A percentile compares a stretch with the other conserved stretches of the same genome.
Conservation (phyloP, 2,888 invertebrate genomes). For the Tribolium freemani region DNA sequence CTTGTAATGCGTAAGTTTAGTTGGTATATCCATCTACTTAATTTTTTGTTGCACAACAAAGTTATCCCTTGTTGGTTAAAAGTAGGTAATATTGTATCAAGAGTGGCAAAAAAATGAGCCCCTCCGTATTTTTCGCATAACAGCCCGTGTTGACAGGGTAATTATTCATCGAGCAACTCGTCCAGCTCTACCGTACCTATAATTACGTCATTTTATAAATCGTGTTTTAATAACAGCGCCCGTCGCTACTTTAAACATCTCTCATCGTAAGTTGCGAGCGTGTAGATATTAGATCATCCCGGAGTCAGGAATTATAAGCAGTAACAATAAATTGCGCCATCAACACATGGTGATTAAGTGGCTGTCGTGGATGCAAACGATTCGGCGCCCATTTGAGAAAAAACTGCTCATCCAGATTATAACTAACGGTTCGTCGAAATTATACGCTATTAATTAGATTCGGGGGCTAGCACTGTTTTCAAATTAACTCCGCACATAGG, state of each 20-base stretch:
- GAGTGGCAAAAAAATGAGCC: not conserved
- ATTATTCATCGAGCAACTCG: constrained; percentile 37
- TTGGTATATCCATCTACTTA: not conserved
- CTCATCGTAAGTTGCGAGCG: constrained; percentile 28
- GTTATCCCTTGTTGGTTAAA: not conserved
- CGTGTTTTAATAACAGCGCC: constrained; percentile 41
- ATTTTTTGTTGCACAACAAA: not conserved
- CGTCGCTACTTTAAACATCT: constrained; percentile 42
- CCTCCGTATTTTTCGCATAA: constrained; percentile 32
- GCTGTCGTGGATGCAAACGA: constrained; percentile 32
- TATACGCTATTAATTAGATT: constrained; percentile 51
- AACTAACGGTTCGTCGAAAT: constrained; percentile 44
- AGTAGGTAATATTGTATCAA: not conserved
- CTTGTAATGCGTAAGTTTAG: not conserved
- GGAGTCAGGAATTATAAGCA: constrained; percentile 45
- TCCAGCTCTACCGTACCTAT: constrained; percentile 26
- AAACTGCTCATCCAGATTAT: constrained; percentile 41
- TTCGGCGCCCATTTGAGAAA: constrained; percentile 10
- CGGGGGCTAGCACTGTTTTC: constrained; percentile 46
- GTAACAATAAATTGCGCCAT: constrained; percentile 47
- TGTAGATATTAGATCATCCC: constrained; percentile 38
- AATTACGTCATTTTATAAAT: constrained; percentile 44
- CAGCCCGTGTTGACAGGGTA: constrained; percentile 37
- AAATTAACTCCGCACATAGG: constrained; percentile 50
- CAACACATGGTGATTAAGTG: constrained; percentile 45